A percentile compares a stretch with the other conserved stretches of the same genome.
phyloP scores from a whole-genome alignment of 1,140 invertebrate genomes.

The Atta texana region DNA sequence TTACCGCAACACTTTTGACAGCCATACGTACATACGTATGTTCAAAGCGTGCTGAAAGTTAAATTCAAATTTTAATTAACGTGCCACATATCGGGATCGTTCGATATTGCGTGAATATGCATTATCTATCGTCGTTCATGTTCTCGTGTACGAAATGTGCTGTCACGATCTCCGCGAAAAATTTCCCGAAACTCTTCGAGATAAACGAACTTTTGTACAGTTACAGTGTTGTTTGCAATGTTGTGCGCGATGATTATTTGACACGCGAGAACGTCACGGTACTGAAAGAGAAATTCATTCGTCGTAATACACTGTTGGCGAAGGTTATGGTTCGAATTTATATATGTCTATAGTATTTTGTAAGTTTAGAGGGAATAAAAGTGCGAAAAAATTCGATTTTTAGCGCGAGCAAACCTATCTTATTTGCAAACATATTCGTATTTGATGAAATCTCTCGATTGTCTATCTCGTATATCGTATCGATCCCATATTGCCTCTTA shows the following conservation, averaged over 20 bases:
- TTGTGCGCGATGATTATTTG: slow-evolving; percentile 40
- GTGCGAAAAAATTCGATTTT: slow-evolving; percentile 11
- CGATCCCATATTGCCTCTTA: slow-evolving; percentile 16
- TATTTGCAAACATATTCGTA: slow-evolving; percentile 22
- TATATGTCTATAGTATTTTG: too few relatives aligned
- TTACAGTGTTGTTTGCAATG: background rate
- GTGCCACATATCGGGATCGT: slow-evolving; percentile 80
- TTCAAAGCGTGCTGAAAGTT: slow-evolving; percentile 60
- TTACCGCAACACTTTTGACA: slow-evolving; percentile 82
- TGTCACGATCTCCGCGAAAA: slow-evolving; percentile 30
- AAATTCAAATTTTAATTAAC: slow-evolving; percentile 84
- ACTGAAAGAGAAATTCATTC: background rate
- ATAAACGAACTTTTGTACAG: background rate
- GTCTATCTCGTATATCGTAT: background rate
- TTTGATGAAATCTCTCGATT: slow-evolving; percentile 28
- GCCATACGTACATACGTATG: slow-evolving; percentile 28
- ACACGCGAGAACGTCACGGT: background rate
- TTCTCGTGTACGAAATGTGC: background rate
- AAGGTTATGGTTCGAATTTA: slow-evolving; percentile 16
- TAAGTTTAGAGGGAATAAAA: slow-evolving; percentile 17
- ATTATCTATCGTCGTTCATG: slow-evolving; percentile 33
- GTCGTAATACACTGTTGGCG: background rate
- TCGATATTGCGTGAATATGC: slow-evolving; percentile 67
- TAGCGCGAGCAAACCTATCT: background rate
- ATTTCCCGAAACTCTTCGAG: slow-evolving; percentile 28